A percentile compares a stretch with the other conserved stretches of the same genome.
These are phyloP conservation scores for Cyaniris semiargus DNA, from an alignment of 2,888 invertebrate genomes.

Conservation along the genomic window DNA sequence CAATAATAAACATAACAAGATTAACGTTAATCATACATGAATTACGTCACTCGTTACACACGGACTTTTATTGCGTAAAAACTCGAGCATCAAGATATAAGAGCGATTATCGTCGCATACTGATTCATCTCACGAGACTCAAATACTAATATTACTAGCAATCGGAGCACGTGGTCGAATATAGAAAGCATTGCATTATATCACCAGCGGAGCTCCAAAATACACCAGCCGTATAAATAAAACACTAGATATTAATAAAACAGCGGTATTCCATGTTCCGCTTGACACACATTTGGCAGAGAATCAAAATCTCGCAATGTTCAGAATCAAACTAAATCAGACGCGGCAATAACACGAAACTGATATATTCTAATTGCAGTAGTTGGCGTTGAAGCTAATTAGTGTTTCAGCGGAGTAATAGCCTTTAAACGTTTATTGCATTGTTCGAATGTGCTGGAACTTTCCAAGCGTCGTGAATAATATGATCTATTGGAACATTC, in stretches of 20 bases:
- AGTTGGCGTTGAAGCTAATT: constrained; percentile 49
- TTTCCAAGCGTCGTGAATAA: constrained; percentile 26
- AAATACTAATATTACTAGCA: constrained; percentile 9
- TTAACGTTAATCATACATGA: constrained; percentile 19
- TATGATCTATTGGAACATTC: constrained; percentile 25
- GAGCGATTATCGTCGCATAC: background rate
- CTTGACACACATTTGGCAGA: constrained; percentile 51
- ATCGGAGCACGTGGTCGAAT: constrained; percentile 5
- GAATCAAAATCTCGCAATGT: constrained; percentile 54
- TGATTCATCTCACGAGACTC: background rate
- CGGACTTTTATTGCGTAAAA: constrained; percentile 20
- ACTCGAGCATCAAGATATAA: background rate
- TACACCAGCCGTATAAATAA: constrained; percentile 22
- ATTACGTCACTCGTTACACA: constrained; percentile 20
- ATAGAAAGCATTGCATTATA: background rate
- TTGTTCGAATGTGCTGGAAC: constrained; percentile 14
- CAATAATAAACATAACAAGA: background rate
- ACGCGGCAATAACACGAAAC: constrained; percentile 49
- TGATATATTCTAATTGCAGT: constrained; percentile 61
- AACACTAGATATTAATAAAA: constrained; percentile 48
- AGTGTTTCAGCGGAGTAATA: constrained; percentile 36
- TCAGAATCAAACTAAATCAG: constrained; percentile 48
- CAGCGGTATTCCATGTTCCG: constrained; percentile 22
- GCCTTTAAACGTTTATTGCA: constrained; percentile 18
- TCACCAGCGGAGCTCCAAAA: constrained; percentile 2